Percentiles rank a stretch among this genome's conserved stretches.
These are phyloP conservation scores for Phrynosoma platyrhinos DNA, from an alignment of 2,113 vertebrate species.

Conservation along the genomic window DNA sequence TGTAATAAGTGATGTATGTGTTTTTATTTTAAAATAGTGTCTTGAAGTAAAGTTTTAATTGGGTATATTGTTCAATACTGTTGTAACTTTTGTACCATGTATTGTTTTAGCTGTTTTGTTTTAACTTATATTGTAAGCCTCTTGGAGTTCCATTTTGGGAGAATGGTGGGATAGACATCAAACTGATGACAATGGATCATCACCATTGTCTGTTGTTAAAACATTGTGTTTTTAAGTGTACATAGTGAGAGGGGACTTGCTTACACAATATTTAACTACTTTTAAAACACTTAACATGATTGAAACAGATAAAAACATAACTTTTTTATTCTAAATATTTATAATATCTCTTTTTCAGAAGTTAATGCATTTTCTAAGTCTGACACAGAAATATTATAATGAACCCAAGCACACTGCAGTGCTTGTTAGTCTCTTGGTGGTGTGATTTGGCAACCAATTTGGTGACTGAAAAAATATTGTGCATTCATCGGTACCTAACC, in stretches of 20 bases:
- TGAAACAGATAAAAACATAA: conserved; percentile 16
- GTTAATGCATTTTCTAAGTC: neutral
- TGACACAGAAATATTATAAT: neutral
- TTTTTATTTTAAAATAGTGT: no score
- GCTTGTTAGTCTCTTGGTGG: neutral
- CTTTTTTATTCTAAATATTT: conserved; percentile 36
- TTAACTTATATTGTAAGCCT: no score
- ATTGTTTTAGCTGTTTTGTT: no score
- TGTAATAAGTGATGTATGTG: no score
- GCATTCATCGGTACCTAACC: neutral
- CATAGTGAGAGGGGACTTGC: neutral
- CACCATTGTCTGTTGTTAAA: no score
- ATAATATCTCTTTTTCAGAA: conserved; percentile 7
- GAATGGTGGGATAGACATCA: no score
- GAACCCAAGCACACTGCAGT: neutral
- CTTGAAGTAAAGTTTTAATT: no score
- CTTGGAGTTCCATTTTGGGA: no score
- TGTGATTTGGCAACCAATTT: neutral
- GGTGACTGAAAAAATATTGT: conserved; percentile 15
- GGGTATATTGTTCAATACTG: no score
- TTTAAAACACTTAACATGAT: conserved; percentile 33
- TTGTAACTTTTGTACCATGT: no score
- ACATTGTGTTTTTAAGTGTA: neutral
- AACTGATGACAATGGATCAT: no score
- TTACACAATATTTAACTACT: fast-evolving